Conservation (phyloP, 2,113 vertebrate species). For the Nycticorax nycticorax region DNA sequence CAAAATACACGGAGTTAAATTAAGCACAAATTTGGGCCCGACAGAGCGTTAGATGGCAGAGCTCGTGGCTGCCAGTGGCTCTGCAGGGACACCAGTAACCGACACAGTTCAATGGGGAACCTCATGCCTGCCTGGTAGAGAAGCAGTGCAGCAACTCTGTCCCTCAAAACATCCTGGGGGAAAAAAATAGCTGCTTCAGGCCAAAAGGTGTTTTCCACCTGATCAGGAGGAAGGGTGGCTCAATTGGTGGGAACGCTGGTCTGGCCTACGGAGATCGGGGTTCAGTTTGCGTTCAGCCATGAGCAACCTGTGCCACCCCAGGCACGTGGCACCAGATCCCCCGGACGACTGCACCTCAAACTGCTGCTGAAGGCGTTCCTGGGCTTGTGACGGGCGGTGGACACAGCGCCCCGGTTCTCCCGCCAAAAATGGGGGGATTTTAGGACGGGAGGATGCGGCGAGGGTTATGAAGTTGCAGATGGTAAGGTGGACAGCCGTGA, state of each 20-base stretch:
- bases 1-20: background rate
- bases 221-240: background rate
- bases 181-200: background rate
- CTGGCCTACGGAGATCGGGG: background rate
- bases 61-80: accelerated
- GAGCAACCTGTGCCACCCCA: accelerated
- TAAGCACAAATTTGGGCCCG: background rate
- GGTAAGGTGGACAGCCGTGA: background rate
- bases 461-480: background rate
- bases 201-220: background rate
- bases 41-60: background rate
- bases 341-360: accelerated
- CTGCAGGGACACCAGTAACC: accelerated
- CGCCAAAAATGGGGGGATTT: accelerated
- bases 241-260: accelerated
- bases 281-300: background rate
- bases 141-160: accelerated
- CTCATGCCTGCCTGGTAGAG: accelerated
- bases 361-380: accelerated
- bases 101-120: background rate
- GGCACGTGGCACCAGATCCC: background rate
- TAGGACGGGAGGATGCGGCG: background rate
- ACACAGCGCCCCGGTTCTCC: accelerated
- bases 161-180: background rate
- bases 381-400: accelerated